These are phyloP conservation scores for Melanotaenia pygmaea DNA, from an alignment of 2,797 vertebrate species.

Conservation along the genomic window DNA sequence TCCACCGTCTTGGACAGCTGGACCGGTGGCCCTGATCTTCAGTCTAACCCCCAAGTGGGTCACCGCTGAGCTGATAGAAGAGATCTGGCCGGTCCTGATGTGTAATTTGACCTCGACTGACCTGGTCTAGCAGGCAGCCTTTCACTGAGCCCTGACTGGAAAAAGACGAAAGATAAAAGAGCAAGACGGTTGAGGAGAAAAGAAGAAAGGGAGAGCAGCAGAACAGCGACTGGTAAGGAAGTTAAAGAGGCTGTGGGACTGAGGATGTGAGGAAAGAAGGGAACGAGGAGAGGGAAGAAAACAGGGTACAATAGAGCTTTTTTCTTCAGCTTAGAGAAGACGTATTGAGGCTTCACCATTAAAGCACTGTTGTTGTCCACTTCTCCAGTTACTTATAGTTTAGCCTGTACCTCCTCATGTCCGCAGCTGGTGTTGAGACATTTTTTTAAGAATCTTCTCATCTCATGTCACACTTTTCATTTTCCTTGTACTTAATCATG, in stretches of 20 bases:
- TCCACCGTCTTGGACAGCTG: conserved; percentile 28
- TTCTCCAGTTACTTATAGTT: conserved; percentile 29
- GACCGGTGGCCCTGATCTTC: conserved; percentile 50
- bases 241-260: conserved; percentile 57
- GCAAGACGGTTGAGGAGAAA: conserved; percentile 48
- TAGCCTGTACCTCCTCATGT: not conserved
- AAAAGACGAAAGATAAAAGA: conserved; percentile 66
- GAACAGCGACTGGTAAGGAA: conserved; percentile 71
- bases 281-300: conserved; percentile 34
- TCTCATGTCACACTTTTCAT: not conserved
- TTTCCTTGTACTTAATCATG: too few relatives aligned
- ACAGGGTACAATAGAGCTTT: conserved; percentile 69
- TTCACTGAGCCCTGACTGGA: conserved; percentile 68
- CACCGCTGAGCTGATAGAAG: conserved; percentile 55
- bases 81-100: conserved; percentile 62
- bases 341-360: conserved; percentile 46
- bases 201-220: conserved; percentile 58
- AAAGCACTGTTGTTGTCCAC: conserved; percentile 14
- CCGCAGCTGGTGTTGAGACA: not conserved
- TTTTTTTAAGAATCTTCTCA: not conserved
- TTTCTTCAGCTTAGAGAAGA: conserved; percentile 57
- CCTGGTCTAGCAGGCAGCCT: conserved; percentile 66
- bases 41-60: conserved; percentile 58
- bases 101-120: conserved; percentile 82
- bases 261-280: conserved; percentile 28